phyloP scores from a whole-genome alignment of 2,113 vertebrate genomes.

The Pandion haliaetus region DNA sequence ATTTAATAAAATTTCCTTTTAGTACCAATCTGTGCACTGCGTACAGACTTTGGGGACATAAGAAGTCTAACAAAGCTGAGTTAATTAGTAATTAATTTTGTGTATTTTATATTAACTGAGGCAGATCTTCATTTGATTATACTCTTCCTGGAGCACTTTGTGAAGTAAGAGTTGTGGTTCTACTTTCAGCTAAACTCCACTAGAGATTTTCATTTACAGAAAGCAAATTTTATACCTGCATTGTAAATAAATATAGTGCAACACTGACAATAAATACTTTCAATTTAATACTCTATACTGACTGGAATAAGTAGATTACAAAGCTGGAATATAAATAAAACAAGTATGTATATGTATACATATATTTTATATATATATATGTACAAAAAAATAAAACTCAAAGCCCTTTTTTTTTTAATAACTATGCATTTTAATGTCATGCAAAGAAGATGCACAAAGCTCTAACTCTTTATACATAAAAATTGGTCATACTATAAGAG shows the following conservation, averaged over 20 bases:
- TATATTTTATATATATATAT: neutral
- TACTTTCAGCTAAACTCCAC: neutral
- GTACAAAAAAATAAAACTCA: neutral
- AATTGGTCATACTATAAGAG: slow-evolving; percentile 23
- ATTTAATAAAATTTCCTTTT: neutral
- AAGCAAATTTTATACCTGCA: neutral
- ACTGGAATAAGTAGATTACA: neutral
- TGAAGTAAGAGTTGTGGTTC: neutral
- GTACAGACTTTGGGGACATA: neutral
- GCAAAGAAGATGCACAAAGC: neutral
- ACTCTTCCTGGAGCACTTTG: neutral
- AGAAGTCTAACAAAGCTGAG: neutral
- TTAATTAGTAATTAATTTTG: neutral
- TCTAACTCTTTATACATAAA: slow-evolving; percentile 13
- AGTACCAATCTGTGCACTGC: neutral
- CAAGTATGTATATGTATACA: neutral
- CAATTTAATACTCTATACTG: neutral
- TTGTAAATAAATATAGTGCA: neutral
- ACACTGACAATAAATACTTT: neutral
- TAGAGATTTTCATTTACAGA: neutral
- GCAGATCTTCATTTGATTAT: slow-evolving; percentile 5
- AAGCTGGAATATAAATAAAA: neutral
- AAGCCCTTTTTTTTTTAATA: neutral
- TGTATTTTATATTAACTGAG: neutral
- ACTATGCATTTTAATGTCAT: neutral